Evolutionary conservation across 2,797 vertebrate species (phyloP).

Genomic region (Rhynchotus rufescens): DNA sequence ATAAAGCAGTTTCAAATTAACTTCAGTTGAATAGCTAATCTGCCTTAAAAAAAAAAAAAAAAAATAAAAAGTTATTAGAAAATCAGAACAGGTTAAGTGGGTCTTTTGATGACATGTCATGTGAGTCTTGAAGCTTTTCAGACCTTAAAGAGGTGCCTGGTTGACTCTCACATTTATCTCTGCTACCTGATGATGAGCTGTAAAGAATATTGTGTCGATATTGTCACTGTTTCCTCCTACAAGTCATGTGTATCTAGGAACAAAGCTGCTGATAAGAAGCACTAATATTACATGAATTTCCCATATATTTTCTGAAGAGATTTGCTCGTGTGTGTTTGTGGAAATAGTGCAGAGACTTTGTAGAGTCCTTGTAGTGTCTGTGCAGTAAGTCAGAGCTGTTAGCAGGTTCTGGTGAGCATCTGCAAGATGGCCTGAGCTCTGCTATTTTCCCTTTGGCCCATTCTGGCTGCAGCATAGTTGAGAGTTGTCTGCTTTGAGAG

Average conservation of each 20-base stretch:
- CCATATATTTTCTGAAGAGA: background rate
- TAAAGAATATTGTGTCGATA: background rate
- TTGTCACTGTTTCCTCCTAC: background rate
- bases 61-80: background rate
- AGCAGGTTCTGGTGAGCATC: background rate
- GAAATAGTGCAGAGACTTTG: background rate
- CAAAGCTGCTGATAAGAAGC: background rate
- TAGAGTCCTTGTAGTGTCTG: background rate
- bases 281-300: background rate
- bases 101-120: background rate
- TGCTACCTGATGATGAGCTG: background rate
- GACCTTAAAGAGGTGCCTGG: background rate
- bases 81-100: background rate
- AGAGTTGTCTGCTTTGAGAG: background rate
- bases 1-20: conserved; percentile 2
- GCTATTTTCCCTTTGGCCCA: background rate
- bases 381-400: background rate
- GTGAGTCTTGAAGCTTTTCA: background rate
- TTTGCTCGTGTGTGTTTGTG: background rate
- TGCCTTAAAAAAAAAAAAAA: background rate
- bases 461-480: background rate
- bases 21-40: conserved; percentile 11
- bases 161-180: background rate
- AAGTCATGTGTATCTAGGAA: background rate
- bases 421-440: background rate